These are phyloP conservation scores for Hydrotaea diabolus DNA, from an alignment of 2,888 invertebrate species.

Conservation along the genomic window DNA sequence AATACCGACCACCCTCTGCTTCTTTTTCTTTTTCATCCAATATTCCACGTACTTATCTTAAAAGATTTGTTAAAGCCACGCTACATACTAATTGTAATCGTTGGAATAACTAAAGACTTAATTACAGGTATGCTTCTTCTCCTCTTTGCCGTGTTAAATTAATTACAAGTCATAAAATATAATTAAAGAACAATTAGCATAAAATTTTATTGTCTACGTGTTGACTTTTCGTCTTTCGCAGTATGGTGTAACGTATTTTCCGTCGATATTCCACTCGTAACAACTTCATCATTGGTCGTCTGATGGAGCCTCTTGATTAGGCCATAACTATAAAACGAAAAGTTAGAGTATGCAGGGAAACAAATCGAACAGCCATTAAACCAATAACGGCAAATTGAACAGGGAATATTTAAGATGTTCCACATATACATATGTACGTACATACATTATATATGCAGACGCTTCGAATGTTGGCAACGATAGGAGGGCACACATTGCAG, in stretches of 20 bases:
- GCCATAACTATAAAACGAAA: constrained; percentile 31
- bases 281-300: constrained; percentile 9
- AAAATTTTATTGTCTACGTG: constrained; percentile 55
- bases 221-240: constrained; percentile 19
- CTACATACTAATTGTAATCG: not conserved
- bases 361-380: constrained; percentile 44
- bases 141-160: not conserved
- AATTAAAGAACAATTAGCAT: constrained; percentile 49
- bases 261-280: constrained; percentile 24
- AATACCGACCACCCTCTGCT: too few relatives aligned
- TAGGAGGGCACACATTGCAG: not conserved
- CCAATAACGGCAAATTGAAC: constrained; percentile 17
- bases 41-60: too few relatives aligned
- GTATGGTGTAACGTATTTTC: not conserved
- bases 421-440: not conserved
- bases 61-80: too few relatives aligned
- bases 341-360: constrained; percentile 9
- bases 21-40: too few relatives aligned
- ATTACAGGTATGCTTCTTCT: not conserved
- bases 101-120: not conserved
- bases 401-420: constrained; percentile 7
- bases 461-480: not conserved
- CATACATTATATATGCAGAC: constrained; percentile 21
- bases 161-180: constrained; percentile 30
- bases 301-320: constrained; percentile 8